phyloP scores from a whole-genome alignment of 2,797 vertebrate genomes.

The Clarias pachynema region DNA sequence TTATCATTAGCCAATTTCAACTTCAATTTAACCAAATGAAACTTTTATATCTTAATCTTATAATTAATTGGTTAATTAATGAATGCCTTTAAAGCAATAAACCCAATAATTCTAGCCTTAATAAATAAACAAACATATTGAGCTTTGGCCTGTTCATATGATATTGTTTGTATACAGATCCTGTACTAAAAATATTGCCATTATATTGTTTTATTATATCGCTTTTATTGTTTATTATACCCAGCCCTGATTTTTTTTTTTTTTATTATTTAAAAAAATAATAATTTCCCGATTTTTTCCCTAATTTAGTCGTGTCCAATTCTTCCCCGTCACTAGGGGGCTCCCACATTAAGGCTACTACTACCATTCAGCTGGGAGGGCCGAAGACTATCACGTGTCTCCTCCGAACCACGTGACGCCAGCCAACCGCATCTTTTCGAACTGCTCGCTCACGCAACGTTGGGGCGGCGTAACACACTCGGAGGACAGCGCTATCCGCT shows the following conservation, averaged over 20 bases:
- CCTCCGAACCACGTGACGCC: too few species aligned
- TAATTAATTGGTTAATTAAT: background rate
- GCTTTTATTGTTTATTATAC: background rate
- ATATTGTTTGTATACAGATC: background rate
- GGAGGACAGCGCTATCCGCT: too few species aligned
- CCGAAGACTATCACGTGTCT: too few species aligned
- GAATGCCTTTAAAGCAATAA: background rate
- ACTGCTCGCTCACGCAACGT: too few species aligned
- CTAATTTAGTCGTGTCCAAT: too few species aligned
- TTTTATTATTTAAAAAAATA: background rate
- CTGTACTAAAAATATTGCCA: too few species aligned
- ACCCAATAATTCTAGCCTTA: background rate
- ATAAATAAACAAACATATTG: background rate
- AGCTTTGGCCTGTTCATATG: background rate
- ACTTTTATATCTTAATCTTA: background rate
- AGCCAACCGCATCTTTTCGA: too few species aligned
- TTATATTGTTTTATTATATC: background rate
- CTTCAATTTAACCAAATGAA: background rate
- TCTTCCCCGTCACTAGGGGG: too few species aligned
- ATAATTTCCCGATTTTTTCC: background rate
- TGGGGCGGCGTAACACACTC: too few species aligned
- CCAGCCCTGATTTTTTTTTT: too few species aligned
- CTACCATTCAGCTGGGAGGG: too few species aligned
- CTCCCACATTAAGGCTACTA: too few species aligned
- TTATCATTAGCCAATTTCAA: background rate